Evolutionary conservation across 2,797 vertebrate species (phyloP).

Genomic region (Fistularia tabacaria): DNA sequence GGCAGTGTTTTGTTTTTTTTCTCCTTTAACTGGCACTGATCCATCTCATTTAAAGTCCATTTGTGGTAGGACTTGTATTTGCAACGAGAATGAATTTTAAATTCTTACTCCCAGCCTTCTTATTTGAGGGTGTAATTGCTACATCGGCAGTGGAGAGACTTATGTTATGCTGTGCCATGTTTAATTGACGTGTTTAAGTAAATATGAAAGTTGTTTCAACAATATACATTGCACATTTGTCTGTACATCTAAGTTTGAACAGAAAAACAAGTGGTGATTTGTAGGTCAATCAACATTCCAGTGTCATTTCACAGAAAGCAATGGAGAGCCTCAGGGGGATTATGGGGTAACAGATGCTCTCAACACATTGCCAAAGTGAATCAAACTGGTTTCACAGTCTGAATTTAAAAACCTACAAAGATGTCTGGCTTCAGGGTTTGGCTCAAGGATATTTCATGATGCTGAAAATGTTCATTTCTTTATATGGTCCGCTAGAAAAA

Average conservation of each 20-base stretch:
- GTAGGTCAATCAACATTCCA: conserved; percentile 55
- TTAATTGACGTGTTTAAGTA: background rate
- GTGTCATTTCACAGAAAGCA: conserved; percentile 48
- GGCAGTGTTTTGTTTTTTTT: too few species aligned
- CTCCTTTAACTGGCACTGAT: too few species aligned
- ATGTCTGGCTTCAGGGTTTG: conserved; percentile 26
- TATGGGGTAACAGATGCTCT: conserved; percentile 46
- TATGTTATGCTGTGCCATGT: too few species aligned
- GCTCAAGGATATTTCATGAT: conserved; percentile 37
- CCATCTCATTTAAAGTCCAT: too few species aligned
- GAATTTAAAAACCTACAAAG: conserved; percentile 38
- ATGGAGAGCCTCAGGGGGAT: conserved; percentile 26
- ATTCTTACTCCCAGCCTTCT: too few species aligned
- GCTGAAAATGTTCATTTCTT: conserved; percentile 6
- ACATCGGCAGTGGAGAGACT: too few species aligned
- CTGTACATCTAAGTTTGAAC: conserved; percentile 11
- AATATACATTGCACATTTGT: too few species aligned
- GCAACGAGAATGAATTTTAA: too few species aligned
- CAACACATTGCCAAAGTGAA: conserved; percentile 15
- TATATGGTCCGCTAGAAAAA: conserved; percentile 7
- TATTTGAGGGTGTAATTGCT: too few species aligned
- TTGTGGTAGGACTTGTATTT: too few species aligned
- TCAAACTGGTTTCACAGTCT: conserved; percentile 39
- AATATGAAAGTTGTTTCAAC: background rate
- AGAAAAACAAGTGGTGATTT: conserved; percentile 45